Percentiles rank a stretch among this genome's conserved stretches.
Evolutionary conservation across 2,888 invertebrate species (phyloP).

Genomic region (Napeogenes sylphis): DNA sequence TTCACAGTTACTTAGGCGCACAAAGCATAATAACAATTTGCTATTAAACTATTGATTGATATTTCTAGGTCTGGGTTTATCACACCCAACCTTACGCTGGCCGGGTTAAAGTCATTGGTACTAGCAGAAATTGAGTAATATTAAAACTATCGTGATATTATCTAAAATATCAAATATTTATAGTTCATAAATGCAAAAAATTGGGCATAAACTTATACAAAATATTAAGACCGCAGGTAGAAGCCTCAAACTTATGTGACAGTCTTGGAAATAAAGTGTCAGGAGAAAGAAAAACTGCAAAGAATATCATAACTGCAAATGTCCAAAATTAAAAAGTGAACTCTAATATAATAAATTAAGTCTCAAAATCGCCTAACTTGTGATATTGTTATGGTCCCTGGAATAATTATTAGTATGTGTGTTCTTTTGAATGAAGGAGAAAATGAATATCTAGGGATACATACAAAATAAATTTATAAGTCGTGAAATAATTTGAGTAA

Average conservation of each 20-base stretch:
- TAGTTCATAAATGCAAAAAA: conserved; percentile 17
- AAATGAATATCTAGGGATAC: conserved; percentile 23
- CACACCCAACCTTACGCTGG: too few relatives aligned
- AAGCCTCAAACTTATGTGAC: conserved; percentile 32
- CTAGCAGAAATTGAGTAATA: background rate
- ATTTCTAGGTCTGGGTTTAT: too few relatives aligned
- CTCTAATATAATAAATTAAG: background rate
- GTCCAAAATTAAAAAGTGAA: conserved; percentile 24
- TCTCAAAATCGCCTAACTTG: conserved; percentile 6
- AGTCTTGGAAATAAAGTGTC: conserved; percentile 30
- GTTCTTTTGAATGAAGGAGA: conserved; percentile 27
- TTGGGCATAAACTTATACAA: conserved; percentile 23
- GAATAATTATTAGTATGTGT: background rate
- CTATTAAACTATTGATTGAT: too few relatives aligned
- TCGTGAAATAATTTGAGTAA: conserved; percentile 18
- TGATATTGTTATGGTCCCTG: conserved; percentile 1
- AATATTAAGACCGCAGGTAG: conserved; percentile 30
- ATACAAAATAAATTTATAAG: conserved; percentile 25
- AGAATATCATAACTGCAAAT: conserved; percentile 45
- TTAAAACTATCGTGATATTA: background rate
- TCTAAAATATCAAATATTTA: background rate
- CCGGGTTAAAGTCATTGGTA: background rate
- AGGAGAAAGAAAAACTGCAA: conserved; percentile 16
- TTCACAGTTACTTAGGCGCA: too few relatives aligned
- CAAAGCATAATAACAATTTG: too few relatives aligned